Conservation (phyloP, 2,888 invertebrate species). For the Glyphotaelius pellucidus region DNA sequence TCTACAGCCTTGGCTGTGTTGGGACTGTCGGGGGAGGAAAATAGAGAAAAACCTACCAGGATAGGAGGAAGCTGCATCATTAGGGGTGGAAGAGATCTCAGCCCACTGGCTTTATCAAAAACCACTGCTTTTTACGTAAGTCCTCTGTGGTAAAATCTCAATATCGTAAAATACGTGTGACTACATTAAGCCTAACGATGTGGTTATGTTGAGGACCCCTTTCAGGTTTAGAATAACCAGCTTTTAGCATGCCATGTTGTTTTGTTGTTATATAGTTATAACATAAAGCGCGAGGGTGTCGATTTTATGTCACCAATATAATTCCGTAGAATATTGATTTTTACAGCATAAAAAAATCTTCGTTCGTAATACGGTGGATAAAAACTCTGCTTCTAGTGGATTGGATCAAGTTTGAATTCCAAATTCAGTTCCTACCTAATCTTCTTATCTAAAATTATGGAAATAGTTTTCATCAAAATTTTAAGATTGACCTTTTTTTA, state of each 20-base stretch:
- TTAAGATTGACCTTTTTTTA: no score
- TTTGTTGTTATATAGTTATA: background rate
- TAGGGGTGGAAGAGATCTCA: constrained; percentile 10
- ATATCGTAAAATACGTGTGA: background rate
- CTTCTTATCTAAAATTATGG: no score
- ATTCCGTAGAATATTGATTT: background rate
- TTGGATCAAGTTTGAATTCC: no score
- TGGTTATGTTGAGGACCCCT: background rate
- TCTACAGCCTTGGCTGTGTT: background rate
- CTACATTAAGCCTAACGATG: background rate
- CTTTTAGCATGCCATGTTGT: background rate
- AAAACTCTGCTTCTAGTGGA: no score
- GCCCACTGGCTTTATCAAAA: constrained; percentile 6
- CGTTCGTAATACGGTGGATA: no score
- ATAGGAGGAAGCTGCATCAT: constrained; percentile 11
- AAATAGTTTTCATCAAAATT: no score
- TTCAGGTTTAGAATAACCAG: background rate
- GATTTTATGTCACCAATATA: background rate
- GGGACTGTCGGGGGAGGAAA: background rate
- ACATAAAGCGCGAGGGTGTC: background rate
- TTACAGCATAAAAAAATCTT: background rate
- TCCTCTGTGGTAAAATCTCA: background rate
- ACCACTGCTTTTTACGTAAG: constrained; percentile 9
- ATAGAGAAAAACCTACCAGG: background rate
- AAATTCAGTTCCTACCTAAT: no score